A percentile compares a stretch with the other conserved stretches of the same genome.
Conservation (phyloP, 2,113 vertebrate species). For the Alligator sinensis region DNA sequence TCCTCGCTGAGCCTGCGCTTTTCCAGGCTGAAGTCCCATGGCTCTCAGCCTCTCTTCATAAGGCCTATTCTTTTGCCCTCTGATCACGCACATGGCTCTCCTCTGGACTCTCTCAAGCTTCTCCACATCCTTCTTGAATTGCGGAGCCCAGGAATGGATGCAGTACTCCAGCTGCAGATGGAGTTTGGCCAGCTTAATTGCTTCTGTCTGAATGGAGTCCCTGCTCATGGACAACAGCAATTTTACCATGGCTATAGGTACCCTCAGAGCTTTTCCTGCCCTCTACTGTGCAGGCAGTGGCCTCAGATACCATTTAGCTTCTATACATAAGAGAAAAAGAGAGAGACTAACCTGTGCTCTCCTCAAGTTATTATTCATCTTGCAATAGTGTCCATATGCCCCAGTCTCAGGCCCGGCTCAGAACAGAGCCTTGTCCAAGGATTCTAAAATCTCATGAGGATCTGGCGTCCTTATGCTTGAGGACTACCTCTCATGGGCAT, state of each 20-base stretch:
- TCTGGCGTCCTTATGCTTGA: not conserved
- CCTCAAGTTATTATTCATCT: not conserved
- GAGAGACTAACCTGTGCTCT: not conserved
- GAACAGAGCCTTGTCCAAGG: not conserved
- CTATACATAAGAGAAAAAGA: not conserved
- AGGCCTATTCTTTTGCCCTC: too few species aligned
- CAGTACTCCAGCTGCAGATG: not conserved
- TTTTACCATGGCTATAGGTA: not conserved
- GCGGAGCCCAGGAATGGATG: too few species aligned
- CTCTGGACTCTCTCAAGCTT: too few species aligned
- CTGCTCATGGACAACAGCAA: not conserved
- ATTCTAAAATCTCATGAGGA: not conserved
- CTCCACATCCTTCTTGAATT: too few species aligned
- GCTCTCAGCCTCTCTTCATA: too few species aligned
- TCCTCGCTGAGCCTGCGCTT: too few species aligned
- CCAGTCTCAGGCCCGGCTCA: not conserved
- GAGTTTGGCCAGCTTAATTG: not conserved
- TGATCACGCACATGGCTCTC: too few species aligned
- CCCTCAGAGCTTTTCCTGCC: not conserved
- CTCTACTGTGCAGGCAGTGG: not conserved
- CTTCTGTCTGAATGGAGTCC: not conserved
- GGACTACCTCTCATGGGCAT: not conserved
- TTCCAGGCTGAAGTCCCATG: too few species aligned
- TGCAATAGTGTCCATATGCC: not conserved
- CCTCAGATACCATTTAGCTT: not conserved